A percentile compares a stretch with the other conserved stretches of the same genome.
Conservation (phyloP, 2,113 vertebrate genomes). For the Antennarius striatus region DNA sequence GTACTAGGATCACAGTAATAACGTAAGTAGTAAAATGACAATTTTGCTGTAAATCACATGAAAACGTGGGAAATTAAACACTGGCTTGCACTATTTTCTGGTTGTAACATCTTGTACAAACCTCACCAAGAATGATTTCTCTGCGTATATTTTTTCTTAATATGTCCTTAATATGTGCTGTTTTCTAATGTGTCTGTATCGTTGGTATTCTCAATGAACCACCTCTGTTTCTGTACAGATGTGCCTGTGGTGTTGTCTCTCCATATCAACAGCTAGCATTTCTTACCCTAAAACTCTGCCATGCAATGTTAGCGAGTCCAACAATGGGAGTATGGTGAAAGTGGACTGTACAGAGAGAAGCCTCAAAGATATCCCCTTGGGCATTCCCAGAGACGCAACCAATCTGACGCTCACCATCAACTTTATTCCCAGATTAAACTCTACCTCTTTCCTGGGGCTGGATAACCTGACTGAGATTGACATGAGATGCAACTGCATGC, state of each 20-base stretch:
- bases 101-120: neutral
- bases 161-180: too few species aligned
- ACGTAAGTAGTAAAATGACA: too few species aligned
- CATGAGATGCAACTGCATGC: slow-evolving; percentile 94
- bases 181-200: neutral
- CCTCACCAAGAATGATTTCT: too few species aligned
- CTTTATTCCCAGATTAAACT: slow-evolving; percentile 82
- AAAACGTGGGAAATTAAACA: slow-evolving; percentile 6
- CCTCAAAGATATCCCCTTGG: slow-evolving; percentile 80
- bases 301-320: slow-evolving; percentile 80
- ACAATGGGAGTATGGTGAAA: slow-evolving; percentile 65
- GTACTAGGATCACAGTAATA: too few species aligned
- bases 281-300: slow-evolving; percentile 91
- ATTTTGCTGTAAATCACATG: neutral
- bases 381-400: slow-evolving; percentile 86
- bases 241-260: slow-evolving; percentile 31
- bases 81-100: neutral
- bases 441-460: slow-evolving; percentile 81
- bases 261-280: slow-evolving; percentile 48
- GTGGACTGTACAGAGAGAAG: slow-evolving; percentile 89
- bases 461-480: slow-evolving; percentile 87
- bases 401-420: slow-evolving; percentile 95
- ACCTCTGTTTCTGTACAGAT: slow-evolving; percentile 49
- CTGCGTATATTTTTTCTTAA: neutral
- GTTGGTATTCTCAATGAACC: slow-evolving; percentile 24